A percentile compares a stretch with the other conserved stretches of the same genome.
These are phyloP conservation scores for Tribolium freemani DNA, from an alignment of 2,888 invertebrate genomes.

Conservation along the genomic window DNA sequence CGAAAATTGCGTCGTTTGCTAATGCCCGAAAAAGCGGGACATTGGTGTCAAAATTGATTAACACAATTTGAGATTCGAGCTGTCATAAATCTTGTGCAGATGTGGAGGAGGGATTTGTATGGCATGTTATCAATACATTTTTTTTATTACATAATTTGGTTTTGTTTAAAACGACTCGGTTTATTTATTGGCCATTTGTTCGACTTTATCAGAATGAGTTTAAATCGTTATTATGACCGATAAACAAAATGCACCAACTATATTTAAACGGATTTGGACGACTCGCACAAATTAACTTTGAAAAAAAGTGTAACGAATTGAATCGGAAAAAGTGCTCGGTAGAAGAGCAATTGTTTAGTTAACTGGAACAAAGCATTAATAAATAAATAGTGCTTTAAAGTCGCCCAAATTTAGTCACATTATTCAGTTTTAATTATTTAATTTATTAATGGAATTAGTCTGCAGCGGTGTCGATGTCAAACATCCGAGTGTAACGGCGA, in stretches of 20 bases:
- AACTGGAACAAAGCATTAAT: neutral
- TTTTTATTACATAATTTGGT: conserved; percentile 10
- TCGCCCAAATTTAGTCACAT: too few relatives aligned
- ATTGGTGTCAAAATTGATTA: neutral
- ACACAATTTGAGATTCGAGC: neutral
- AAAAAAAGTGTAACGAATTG: neutral
- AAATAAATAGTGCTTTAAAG: too few relatives aligned
- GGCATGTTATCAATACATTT: neutral
- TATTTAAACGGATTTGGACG: neutral
- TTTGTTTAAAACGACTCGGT: conserved; percentile 12
- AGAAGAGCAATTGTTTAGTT: neutral
- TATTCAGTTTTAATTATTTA: too few relatives aligned
- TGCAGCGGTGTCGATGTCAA: conserved; percentile 20
- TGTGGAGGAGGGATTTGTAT: neutral
- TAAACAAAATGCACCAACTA: neutral
- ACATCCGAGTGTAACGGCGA: conserved; percentile 15
- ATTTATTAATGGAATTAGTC: conserved; percentile 24
- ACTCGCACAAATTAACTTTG: neutral
- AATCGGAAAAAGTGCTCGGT: neutral
- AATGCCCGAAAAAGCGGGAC: neutral
- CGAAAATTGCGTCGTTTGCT: neutral
- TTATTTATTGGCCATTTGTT: conserved; percentile 20
- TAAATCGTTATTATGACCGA: conserved; percentile 5
- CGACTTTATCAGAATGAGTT: conserved; percentile 15
- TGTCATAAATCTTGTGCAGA: neutral